Evolutionary conservation across 2,113 vertebrate species (phyloP), one percentile per base, ranked within the genome.

Genomic region (Pomatostomus ruficeps): DNA sequence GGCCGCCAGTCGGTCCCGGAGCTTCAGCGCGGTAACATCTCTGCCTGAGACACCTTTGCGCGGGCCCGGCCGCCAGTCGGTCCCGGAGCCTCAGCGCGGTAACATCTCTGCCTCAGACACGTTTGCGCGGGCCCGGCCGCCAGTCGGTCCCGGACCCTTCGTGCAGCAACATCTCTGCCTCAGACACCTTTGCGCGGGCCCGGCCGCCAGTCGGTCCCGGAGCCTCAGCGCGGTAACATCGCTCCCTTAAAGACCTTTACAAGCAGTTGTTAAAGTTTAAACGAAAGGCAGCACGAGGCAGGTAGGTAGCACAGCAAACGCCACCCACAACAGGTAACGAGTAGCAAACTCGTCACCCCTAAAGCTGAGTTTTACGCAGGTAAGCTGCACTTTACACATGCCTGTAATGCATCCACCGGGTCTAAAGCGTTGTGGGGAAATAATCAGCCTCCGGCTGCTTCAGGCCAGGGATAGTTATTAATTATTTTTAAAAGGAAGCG

Each of bases 101-200:
- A 20, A 1, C 5, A 0, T 5, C 13, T 0, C 3, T 46, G 0
- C 0, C 0, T 12, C n/a, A n/a, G n/a, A n/a, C n/a, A n/a, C n/a
- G n/a, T n/a, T n/a, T n/a, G n/a, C n/a, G n/a, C n/a, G n/a, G n/a
- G n/a, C n/a, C n/a, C n/a, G n/a, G n/a, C n/a, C n/a, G n/a, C n/a
- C n/a, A n/a, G n/a, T n/a, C n/a, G n/a, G n/a, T n/a, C n/a, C n/a
- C n/a, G n/a, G n/a, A n/a, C n/a, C n/a, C n/a, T n/a, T n/a, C n/a
- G n/a, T n/a, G n/a, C n/a, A n/a, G n/a, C n/a, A n/a, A n/a, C n/a
- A n/a, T n/a, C n/a, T n/a, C n/a, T n/a, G n/a, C n/a, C n/a, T n/a
- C n/a, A n/a, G n/a, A n/a, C n/a, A n/a, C n/a, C n/a, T n/a, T n/a
- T n/a, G 40, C 33, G 6, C 4, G 12, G 16, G 58, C 2, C 21